Percentiles rank a stretch among this genome's conserved stretches.
Conservation (phyloP, 2,113 vertebrate genomes). For the Grus americana region DNA sequence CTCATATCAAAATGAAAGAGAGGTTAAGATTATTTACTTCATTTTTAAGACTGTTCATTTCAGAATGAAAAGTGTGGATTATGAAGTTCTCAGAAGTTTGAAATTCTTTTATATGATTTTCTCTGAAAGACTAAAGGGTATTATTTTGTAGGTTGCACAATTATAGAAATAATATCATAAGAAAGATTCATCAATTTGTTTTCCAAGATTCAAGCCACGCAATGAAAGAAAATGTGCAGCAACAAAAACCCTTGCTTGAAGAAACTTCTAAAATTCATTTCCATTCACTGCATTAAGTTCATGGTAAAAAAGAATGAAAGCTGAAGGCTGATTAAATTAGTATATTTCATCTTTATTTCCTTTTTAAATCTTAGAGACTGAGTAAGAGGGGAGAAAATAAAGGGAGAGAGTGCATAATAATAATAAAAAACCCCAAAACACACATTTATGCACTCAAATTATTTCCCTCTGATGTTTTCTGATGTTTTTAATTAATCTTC, state of each 20-base stretch:
- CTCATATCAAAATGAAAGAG: background rate
- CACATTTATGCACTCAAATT: background rate
- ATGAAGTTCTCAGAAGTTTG: background rate
- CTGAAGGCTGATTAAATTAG: background rate
- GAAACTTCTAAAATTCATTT: background rate
- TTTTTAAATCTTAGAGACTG: background rate
- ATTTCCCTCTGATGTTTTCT: background rate
- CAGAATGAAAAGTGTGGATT: background rate
- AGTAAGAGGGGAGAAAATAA: background rate
- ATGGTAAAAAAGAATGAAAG: background rate
- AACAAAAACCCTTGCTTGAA: background rate
- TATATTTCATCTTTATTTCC: conserved; percentile 18
- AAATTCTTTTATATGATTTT: background rate
- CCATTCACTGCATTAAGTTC: background rate
- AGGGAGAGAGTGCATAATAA: background rate
- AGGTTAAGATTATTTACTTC: background rate
- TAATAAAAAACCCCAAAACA: background rate
- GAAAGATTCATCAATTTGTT: background rate
- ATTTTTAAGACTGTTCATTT: background rate
- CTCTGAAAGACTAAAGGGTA: background rate
- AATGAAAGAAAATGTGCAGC: background rate
- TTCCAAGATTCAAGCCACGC: background rate
- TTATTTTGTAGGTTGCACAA: background rate
- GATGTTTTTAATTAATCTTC: background rate
- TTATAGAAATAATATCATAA: too few relatives aligned